Percentiles rank a stretch among this genome's conserved stretches.
Evolutionary conservation across 2,797 vertebrate genomes (phyloP).

Genomic region (Muscicapa comitata): DNA sequence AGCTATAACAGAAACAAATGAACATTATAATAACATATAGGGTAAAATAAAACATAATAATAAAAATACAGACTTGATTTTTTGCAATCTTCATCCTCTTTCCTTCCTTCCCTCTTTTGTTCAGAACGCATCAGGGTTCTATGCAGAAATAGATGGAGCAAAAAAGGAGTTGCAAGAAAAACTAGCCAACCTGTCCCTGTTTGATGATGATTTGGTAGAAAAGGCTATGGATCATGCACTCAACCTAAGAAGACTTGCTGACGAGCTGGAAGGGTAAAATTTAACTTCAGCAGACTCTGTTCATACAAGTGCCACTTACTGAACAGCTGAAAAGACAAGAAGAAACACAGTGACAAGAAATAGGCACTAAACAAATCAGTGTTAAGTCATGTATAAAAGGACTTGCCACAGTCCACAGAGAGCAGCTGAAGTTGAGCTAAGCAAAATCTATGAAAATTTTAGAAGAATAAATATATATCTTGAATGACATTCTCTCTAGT

Average conservation of each 20-base stretch:
- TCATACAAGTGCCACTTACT: background rate
- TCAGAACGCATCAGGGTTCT: conserved; percentile 86
- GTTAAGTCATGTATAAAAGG: background rate
- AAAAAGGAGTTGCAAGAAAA: conserved; percentile 80
- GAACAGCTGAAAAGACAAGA: background rate
- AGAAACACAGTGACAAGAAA: background rate
- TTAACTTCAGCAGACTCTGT: background rate
- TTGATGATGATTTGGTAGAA: conserved; percentile 83
- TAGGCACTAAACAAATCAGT: background rate
- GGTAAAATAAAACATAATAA: background rate
- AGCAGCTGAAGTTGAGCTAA: background rate
- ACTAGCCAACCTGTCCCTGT: conserved; percentile 80
- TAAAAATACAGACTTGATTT: background rate
- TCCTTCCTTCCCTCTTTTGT: background rate
- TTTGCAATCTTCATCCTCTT: background rate
- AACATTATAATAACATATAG: background rate
- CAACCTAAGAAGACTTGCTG: conserved; percentile 81
- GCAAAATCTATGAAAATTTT: background rate
- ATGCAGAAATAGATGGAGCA: conserved; percentile 92
- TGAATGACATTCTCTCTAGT: background rate
- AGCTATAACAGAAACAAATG: background rate
- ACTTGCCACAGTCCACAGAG: background rate
- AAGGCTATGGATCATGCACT: conserved; percentile 80
- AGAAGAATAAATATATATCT: background rate
- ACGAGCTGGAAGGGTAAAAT: conserved; percentile 82